A percentile compares a stretch with the other conserved stretches of the same genome.
These are phyloP conservation scores for Eremobia ochroleuca DNA, from an alignment of 2,888 invertebrate species.

Conservation along the genomic window DNA sequence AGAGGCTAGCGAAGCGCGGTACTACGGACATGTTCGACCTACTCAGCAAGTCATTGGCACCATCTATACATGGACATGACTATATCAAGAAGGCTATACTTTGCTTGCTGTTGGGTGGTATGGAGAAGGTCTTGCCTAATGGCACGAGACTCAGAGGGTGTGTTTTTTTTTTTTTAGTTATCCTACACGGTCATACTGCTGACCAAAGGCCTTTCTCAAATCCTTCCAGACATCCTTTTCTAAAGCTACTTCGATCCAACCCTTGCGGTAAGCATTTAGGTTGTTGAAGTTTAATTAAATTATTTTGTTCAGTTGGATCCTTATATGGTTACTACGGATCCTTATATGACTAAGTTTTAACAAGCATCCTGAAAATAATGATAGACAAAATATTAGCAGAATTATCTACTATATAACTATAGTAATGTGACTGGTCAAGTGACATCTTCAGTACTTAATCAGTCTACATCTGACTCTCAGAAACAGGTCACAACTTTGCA, in stretches of 20 bases:
- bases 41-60: slow-evolving; percentile 97
- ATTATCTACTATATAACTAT: background rate
- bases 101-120: slow-evolving; percentile 98
- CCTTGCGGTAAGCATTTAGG: background rate
- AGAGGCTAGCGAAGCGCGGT: slow-evolving; percentile 94
- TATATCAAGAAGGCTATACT: slow-evolving; percentile 99
- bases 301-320: background rate
- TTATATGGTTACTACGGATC: background rate
- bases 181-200: background rate
- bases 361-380: background rate
- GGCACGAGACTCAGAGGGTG: slow-evolving; percentile 97
- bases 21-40: slow-evolving; percentile 96
- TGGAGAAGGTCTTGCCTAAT: slow-evolving; percentile 97
- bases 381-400: background rate
- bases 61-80: slow-evolving; percentile 99
- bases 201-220: background rate
- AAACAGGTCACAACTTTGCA: background rate
- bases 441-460: background rate
- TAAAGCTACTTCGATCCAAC: background rate
- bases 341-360: background rate
- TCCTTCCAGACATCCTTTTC: background rate
- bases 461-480: background rate
- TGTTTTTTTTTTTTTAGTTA: background rate
- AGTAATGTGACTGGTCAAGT: background rate
- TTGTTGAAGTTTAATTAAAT: slow-evolving; percentile 10